Evolutionary conservation across 2,888 invertebrate genomes (phyloP), one percentile per base, ranked within the genome.

Genomic region (Chironomus riparius): DNA sequence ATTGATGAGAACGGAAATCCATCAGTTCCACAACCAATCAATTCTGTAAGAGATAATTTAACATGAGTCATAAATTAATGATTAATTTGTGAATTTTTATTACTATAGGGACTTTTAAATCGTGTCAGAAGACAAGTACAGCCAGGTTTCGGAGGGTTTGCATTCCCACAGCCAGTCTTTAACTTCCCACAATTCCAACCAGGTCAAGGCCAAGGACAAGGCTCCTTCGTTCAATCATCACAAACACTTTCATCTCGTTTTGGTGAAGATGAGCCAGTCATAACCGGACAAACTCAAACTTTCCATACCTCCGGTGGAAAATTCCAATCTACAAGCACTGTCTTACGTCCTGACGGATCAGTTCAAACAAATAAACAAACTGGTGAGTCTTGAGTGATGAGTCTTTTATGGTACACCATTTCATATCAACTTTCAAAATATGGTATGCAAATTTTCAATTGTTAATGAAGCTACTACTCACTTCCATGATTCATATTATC

Each of bases 1-100:
- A 77, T 78, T 70, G 77, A 77, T 62, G 77, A 70, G 68, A 47
- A 77, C 62, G 78, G 78, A 15, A 73, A 77, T 38, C 21, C 72
- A 28, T 77, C 77, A 50, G 70, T 74, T 38, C 24, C 77, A 18
- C 21, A 13, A 28, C 65, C 28, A n/a, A 68, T 74, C 24, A 71
- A 61, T 21, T 28, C 12, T 15, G 56, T 76, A 47, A 56, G 47
- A 38, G 7, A 69, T 10, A 50, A 12, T 47, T 21, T 13, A 61
- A 73, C 21, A 3, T 65, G 10, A 28, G 4, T 4, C 15, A 13
- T 24, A 18, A 72, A 21, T 10, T 28, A 1, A 24, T 7, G 13
- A 48, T 24, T 47, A 15, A 12, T 15, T 7, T 70, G 5, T 24
- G 12, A 3, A n/a, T 47, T n/a, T 69, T 68, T 12, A 38, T 3